A percentile compares a stretch with the other conserved stretches of the same genome.
Conservation (phyloP, 2,797 vertebrate species). For the Cynodonichthys magdalenae region DNA sequence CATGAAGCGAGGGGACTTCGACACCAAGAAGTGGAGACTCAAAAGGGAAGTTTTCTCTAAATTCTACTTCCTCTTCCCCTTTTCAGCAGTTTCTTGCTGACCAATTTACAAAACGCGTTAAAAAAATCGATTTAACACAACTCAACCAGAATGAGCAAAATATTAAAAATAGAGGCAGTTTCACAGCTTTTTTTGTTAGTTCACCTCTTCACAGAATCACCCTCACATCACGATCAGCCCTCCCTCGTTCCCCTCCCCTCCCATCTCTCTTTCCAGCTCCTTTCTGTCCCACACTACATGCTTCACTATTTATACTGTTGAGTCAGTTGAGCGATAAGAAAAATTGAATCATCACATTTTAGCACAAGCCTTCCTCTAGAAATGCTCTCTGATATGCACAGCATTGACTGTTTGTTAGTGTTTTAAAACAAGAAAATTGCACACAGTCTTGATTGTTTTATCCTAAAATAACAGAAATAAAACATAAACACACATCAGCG, state of each 20-base stretch:
- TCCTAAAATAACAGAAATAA: slow-evolving; percentile 15
- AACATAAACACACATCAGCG: slow-evolving; percentile 6
- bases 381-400: slow-evolving; percentile 36
- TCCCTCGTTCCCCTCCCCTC: slow-evolving; percentile 57
- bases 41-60: slow-evolving; percentile 57
- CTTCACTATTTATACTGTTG: slow-evolving; percentile 75
- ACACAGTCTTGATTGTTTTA: slow-evolving; percentile 19
- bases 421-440: slow-evolving; percentile 5
- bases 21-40: slow-evolving; percentile 19
- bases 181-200: slow-evolving; percentile 47
- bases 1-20: slow-evolving; percentile 24
- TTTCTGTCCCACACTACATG: slow-evolving; percentile 71
- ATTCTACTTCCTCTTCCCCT: slow-evolving; percentile 58
- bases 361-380: slow-evolving; percentile 52
- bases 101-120: slow-evolving; percentile 2
- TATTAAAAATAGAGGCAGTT: slow-evolving; percentile 7
- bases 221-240: slow-evolving; percentile 66
- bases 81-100: slow-evolving; percentile 32
- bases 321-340: slow-evolving; percentile 72
- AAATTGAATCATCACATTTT: slow-evolving; percentile 70
- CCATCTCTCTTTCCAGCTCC: slow-evolving; percentile 63
- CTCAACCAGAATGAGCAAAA: slow-evolving; percentile 9
- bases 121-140: neutral
- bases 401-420: slow-evolving; percentile 30
- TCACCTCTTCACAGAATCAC: slow-evolving; percentile 54